Conservation (phyloP, 2,113 vertebrate species). For the Tachuris rubrigastra region DNA sequence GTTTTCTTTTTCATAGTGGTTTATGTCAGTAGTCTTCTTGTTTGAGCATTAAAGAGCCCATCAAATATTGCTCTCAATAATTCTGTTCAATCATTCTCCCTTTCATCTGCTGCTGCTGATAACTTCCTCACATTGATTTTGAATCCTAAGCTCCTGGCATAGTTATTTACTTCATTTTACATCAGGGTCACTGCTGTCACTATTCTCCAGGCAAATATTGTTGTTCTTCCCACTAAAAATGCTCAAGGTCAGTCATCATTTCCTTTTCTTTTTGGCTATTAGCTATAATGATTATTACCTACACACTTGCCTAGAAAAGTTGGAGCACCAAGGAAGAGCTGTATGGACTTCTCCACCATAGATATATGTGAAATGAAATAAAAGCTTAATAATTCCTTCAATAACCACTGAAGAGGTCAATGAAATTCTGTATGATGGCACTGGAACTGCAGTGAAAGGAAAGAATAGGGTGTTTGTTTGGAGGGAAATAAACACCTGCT, state of each 20-base stretch:
- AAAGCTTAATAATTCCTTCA: background rate
- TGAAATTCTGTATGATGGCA: background rate
- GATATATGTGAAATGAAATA: background rate
- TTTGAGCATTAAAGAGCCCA: background rate
- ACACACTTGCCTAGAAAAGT: background rate
- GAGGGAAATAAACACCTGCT: background rate
- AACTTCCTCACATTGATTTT: background rate
- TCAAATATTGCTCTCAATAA: background rate
- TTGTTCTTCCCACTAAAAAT: background rate
- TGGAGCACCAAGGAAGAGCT: background rate
- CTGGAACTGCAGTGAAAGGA: background rate
- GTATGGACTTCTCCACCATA: background rate
- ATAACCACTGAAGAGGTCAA: background rate
- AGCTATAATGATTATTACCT: background rate
- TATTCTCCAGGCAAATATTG: background rate
- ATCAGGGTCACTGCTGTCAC: background rate
- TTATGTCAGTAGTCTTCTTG: background rate
- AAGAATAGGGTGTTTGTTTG: background rate
- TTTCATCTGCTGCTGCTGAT: background rate
- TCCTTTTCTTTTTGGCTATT: background rate
- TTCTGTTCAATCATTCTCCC: background rate
- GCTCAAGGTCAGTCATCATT: background rate
- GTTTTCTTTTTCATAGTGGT: background rate
- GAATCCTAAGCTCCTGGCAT: background rate
- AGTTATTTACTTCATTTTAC: background rate